Evolutionary conservation across 92 coral and sea anemone genomes (phyloP).

Genomic region (Zoanthus sansibaricus): DNA sequence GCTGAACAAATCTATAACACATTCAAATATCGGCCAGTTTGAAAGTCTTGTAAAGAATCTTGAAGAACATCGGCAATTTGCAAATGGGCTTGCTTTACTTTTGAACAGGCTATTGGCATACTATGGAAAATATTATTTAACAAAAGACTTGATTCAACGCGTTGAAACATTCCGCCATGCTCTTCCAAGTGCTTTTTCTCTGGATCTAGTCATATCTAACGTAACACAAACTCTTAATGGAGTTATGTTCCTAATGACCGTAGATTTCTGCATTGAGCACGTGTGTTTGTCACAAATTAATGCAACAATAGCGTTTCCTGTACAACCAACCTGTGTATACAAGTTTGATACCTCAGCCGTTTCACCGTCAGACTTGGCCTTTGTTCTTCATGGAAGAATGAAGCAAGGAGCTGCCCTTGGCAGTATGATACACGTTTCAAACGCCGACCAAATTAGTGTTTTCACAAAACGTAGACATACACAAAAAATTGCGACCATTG

Average conservation of each 20-base stretch:
- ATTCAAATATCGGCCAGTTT: constrained; percentile 13
- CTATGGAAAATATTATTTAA: constrained; percentile 18
- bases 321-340: constrained; percentile 9
- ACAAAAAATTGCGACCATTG: constrained; percentile 3
- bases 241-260: constrained; percentile 18
- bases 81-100: constrained; percentile 25
- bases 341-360: neutral
- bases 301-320: constrained; percentile 27
- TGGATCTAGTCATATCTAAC: neutral
- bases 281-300: constrained; percentile 34
- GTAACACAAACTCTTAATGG: constrained; percentile 40
- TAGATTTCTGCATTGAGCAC: constrained; percentile 28
- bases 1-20: neutral
- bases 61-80: constrained; percentile 35
- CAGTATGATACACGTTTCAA: constrained; percentile 2
- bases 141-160: neutral
- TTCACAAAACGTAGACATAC: constrained; percentile 17
- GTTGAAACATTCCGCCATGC: constrained; percentile 32
- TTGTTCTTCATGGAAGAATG: constrained; percentile 26
- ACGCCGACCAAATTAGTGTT: constrained; percentile 8
- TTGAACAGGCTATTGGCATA: neutral
- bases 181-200: constrained; percentile 4
- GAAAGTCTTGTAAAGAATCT: constrained; percentile 13
- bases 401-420: constrained; percentile 9
- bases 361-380: constrained; percentile 5